Base-by-base conservation (phyloP, 1,140 invertebrate genomes). In the Trissolcus basalis region DNA sequence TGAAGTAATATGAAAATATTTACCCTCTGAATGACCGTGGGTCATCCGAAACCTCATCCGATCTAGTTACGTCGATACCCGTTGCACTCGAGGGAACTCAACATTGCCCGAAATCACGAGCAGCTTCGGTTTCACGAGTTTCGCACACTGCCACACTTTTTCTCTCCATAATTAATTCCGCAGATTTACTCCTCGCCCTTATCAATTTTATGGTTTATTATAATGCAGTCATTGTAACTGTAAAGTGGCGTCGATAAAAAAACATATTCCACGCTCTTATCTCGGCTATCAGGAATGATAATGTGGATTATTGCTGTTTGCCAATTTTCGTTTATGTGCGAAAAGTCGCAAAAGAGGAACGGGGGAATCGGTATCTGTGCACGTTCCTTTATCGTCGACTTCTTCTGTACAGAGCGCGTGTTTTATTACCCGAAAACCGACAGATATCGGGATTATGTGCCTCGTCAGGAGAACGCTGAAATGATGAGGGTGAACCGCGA, bases 361-460 rank as follows among this genome's bases (percentile, higher is more conserved):
- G 64, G 65, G 83, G 81, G 82, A 81, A 80, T 82, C 71, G 80
- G 70, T 87, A 87, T 88, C 86, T 81, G 55, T 67, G 77, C 78
- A 73, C 78, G 77, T 83, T 85, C 78, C 82, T 88, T 88, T 89
- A 88, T 88, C 87, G 84, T 80, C 67, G 76, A 80, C 77, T 50
- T 73, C 54, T 77, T 41, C 48, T 76, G 79, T 77, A 80, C 81
- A 81, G 81, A 80, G 81, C 82, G 84, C 85, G 86, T 89, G 87
- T 88, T 89, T 89, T 89, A 89, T 89, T 89, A 86, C 86, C 86
- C 86, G 87, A 89, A 89, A 89, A 89, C 86, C 87, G 82, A 87
- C 86, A 88, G 87, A 89, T 89, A 89, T 89, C 86, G 78, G 87
- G 86, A 88, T 89, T 88, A 89, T 86, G 82, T 85, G 82, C 78